phyloP scores from a whole-genome alignment of 2,113 vertebrate species.

The Ascaphus truei region DNA sequence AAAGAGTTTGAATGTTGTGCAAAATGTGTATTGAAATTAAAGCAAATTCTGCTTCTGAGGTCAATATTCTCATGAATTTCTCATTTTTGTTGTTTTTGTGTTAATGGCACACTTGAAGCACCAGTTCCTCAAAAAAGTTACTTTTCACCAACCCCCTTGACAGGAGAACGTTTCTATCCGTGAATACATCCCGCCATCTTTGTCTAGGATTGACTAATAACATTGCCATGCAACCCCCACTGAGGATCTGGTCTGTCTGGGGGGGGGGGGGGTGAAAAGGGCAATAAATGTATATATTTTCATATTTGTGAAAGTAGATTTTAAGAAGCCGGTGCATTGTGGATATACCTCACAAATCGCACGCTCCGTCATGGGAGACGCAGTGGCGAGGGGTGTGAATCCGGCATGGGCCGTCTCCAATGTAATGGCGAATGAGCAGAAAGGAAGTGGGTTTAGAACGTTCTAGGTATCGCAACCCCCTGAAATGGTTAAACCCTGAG shows the following conservation, averaged over 20 bases:
- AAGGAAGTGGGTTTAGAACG: neutral
- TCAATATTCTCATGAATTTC: too few relatives aligned
- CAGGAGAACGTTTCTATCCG: neutral
- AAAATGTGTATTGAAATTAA: too few relatives aligned
- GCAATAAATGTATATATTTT: too few relatives aligned
- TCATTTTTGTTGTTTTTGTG: slow-evolving; percentile 1
- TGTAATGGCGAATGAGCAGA: neutral
- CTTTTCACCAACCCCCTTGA: neutral
- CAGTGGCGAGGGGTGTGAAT: neutral
- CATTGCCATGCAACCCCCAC: neutral
- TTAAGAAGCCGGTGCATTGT: slow-evolving; percentile 21
- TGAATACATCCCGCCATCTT: too few relatives aligned
- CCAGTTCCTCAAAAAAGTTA: slow-evolving; percentile 14
- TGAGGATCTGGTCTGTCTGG: neutral
- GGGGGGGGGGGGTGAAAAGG: too few relatives aligned
- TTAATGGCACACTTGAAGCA: slow-evolving; percentile 24
- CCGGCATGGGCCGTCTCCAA: slow-evolving; percentile 5
- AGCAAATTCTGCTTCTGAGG: too few relatives aligned
- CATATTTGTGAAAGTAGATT: too few relatives aligned
- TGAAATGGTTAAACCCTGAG: neutral
- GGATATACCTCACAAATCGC: slow-evolving; percentile 26
- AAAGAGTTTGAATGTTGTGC: too few relatives aligned
- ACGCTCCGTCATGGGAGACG: slow-evolving; percentile 7
- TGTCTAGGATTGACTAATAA: too few relatives aligned
- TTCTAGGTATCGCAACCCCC: neutral